These are phyloP conservation scores for Tanaodytes sp. DNA, from an alignment of 2,888 invertebrate species.

Conservation along the genomic window DNA sequence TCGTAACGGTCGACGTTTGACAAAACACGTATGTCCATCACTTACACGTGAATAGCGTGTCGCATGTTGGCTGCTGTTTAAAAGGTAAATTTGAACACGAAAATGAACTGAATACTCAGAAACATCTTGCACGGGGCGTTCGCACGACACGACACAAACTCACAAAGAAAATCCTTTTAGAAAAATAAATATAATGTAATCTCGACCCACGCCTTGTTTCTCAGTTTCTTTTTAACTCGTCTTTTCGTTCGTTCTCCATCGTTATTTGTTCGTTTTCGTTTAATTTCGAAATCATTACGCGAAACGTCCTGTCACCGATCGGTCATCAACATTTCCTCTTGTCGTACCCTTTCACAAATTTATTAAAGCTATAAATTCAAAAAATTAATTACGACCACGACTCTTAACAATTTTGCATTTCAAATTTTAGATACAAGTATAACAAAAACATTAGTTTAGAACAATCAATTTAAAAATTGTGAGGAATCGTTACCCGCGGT, in stretches of 20 bases:
- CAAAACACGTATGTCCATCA: conserved; percentile 49
- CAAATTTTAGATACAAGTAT: no score
- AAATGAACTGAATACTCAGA: conserved; percentile 61
- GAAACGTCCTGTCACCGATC: conserved; percentile 29
- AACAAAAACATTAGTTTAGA: background rate
- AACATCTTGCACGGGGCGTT: conserved; percentile 67
- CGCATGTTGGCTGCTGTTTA: conserved; percentile 69
- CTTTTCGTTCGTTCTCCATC: conserved; percentile 36
- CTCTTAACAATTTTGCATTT: conserved; percentile 14
- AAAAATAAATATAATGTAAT: conserved; percentile 44
- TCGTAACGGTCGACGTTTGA: conserved; percentile 47
- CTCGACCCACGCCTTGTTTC: conserved; percentile 29
- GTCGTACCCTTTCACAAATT: conserved; percentile 14
- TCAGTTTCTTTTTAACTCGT: no score
- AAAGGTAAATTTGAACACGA: conserved; percentile 54
- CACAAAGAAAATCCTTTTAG: conserved; percentile 48
- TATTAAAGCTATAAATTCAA: conserved; percentile 4
- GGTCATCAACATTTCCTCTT: conserved; percentile 17
- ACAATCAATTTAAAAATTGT: conserved; percentile 4
- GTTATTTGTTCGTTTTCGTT: conserved; percentile 17
- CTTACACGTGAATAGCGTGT: conserved; percentile 60
- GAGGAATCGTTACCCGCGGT: background rate
- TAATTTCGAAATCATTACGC: conserved; percentile 23
- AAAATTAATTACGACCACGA: conserved; percentile 5
- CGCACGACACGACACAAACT: conserved; percentile 63